Percentiles rank a stretch among this genome's conserved stretches.
phyloP scores from a whole-genome alignment of 2,888 invertebrate species.

The Hydroisotoma schaefferi region DNA sequence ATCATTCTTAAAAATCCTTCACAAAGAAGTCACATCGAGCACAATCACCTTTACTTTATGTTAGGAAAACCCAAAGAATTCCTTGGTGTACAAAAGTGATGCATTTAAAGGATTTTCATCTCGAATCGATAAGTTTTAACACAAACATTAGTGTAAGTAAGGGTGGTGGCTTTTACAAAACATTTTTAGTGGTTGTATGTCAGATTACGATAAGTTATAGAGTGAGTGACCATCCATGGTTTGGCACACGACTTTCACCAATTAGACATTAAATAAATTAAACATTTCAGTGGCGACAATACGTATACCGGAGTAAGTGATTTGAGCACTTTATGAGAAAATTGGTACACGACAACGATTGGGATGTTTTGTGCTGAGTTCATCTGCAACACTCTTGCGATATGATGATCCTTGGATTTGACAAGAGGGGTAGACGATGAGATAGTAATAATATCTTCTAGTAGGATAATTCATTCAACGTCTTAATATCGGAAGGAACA shows the following conservation, averaged over 20 bases:
- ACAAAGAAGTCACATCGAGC: slow-evolving; percentile 40
- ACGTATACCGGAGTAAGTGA: slow-evolving; percentile 2
- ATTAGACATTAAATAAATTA: not conserved
- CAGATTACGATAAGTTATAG: not conserved
- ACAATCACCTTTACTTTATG: slow-evolving; percentile 40
- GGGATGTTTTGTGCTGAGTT: not conserved
- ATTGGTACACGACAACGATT: not conserved
- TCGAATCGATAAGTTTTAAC: slow-evolving; percentile 1
- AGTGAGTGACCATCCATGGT: not conserved
- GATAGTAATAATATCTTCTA: slow-evolving; percentile 7
- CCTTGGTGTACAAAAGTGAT: slow-evolving; percentile 15
- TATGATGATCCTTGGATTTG: no score
- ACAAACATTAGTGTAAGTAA: not conserved
- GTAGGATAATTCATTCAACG: slow-evolving; percentile 1
- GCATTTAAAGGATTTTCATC: slow-evolving; percentile 4
- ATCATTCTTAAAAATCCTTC: slow-evolving; percentile 30
- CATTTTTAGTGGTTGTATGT: slow-evolving; percentile 3
- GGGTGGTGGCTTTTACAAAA: not conserved
- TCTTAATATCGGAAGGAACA: slow-evolving; percentile 11
- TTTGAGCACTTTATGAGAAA: not conserved
- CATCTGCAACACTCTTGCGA: slow-evolving; percentile 6
- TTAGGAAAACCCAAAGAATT: slow-evolving; percentile 22
- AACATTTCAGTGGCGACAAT: not conserved
- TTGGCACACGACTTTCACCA: slow-evolving; percentile 7
- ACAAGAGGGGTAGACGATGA: slow-evolving; percentile 9